Evolutionary conservation across 2,888 invertebrate genomes (phyloP), one percentile per base, ranked within the genome.

Genomic region (Biston stratarius): DNA sequence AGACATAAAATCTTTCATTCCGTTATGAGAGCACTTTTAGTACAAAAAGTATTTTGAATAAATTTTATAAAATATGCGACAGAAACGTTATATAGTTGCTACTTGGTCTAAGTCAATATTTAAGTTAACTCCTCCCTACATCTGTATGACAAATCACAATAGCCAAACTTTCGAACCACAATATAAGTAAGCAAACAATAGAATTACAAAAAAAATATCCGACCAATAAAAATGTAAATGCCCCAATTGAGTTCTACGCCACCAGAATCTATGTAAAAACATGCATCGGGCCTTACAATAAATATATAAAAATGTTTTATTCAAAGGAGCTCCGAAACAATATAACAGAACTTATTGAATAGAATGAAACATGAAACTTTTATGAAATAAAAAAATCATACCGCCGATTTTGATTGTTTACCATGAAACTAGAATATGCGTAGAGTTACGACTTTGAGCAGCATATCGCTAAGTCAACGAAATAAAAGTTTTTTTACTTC

Each of bases 241-340:
- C 81, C 81, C 75, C 79, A 81, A 82, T 85, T 83, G 76, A 74
- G 80, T 72, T 74, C 73, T 73, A 69, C 77, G 72, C 77, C 75
- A 77, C 14, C 76, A 71, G 75, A 79, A 87, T 82, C 83, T 89
- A 90, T 86, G 86, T 87, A 85, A 86, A 88, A 88, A 89, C 90
- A 91, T 91, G 90, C 91, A 90, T 85, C 87, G 78, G 72, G 75
- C 83, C 83, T 88, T 87, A 86, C 85, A 83, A 89, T 88, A 89
- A 87, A 83, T 87, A 86, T 83, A 80, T 79, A 74, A 59, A 47
- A 51, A 91, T 92, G 90, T 89, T 84, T 92, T 91, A 92, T 92
- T 91, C 92, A 92, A 77, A 71, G 80, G 84, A 74, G 78, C 76
- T 83, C 80, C 83, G 83, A 88, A 90, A 89, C 90, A 91, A 90